These are phyloP conservation scores for Picus viridis DNA, from an alignment of 2,797 vertebrate species.

Conservation along the genomic window DNA sequence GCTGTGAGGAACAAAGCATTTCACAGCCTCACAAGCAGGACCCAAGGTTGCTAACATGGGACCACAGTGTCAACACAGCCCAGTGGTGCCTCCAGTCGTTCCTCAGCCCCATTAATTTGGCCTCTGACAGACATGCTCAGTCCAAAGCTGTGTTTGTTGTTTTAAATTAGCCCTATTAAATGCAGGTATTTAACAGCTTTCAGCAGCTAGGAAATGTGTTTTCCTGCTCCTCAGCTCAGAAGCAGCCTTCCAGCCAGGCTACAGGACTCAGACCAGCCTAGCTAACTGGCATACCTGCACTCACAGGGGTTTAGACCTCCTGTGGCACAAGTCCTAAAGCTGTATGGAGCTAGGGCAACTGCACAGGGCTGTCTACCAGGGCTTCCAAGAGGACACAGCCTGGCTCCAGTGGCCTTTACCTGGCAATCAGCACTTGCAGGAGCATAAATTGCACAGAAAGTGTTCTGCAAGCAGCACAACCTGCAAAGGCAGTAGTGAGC, in stretches of 20 bases:
- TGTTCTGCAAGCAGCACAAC: not conserved
- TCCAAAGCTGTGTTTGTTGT: constrained; percentile 32
- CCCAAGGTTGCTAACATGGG: not conserved
- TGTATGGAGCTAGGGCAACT: not conserved
- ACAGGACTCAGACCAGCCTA: not conserved
- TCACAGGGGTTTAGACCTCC: not conserved
- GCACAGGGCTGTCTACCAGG: not conserved
- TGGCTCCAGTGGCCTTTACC: not conserved
- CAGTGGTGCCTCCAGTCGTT: constrained; percentile 38
- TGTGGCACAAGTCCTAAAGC: not conserved
- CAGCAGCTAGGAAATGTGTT: not conserved
- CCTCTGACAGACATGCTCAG: constrained; percentile 24
- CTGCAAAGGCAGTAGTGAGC: not conserved
- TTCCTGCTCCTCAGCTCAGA: constrained; percentile 21
- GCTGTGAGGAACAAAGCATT: constrained; percentile 39
- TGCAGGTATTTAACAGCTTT: constrained; percentile 54
- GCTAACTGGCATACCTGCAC: not conserved
- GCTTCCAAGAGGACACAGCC: not conserved
- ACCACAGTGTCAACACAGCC: not conserved
- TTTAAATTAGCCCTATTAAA: constrained; percentile 58
- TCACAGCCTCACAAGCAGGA: constrained; percentile 18
- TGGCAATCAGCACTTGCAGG: not conserved
- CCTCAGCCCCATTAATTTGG: not conserved
- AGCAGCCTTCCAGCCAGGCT: not conserved
- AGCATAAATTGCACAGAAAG: not conserved